These are phyloP conservation scores for Lanistes nyassanus DNA, from an alignment of 1,140 invertebrate genomes.

Conservation along the genomic window DNA sequence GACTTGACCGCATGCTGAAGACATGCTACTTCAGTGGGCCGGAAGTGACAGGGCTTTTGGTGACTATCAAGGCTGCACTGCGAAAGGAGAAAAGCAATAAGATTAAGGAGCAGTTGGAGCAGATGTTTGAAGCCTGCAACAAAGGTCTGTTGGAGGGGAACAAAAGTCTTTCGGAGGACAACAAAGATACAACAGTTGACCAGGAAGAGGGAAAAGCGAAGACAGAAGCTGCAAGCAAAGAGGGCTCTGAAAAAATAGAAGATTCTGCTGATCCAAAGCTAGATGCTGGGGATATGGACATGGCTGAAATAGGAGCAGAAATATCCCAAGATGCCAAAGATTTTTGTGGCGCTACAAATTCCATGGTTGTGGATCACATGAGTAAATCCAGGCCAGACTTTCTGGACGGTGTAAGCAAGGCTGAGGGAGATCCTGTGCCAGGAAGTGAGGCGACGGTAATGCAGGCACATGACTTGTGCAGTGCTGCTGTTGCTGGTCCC, in stretches of 20 bases:
- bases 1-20: constrained; percentile 69
- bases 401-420: too few species aligned
- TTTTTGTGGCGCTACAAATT: too few species aligned
- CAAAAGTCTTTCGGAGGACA: not conserved
- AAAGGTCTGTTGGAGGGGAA: constrained; percentile 21
- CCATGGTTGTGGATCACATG: too few species aligned
- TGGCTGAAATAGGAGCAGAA: not conserved
- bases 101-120: constrained; percentile 44
- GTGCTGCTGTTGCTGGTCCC: too few species aligned
- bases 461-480: too few species aligned
- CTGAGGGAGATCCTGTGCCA: too few species aligned
- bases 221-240: not conserved
- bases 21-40: constrained; percentile 51
- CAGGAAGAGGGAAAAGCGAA: not conserved
- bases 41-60: constrained; percentile 44
- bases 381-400: too few species aligned
- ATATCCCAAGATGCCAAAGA: not conserved
- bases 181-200: not conserved
- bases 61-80: constrained; percentile 41
- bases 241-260: not conserved
- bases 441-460: too few species aligned
- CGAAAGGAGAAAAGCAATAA: constrained; percentile 49
- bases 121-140: constrained; percentile 53
- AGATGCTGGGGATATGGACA: not conserved
- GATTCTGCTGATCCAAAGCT: too few species aligned